Evolutionary conservation across 2,113 vertebrate genomes (phyloP).

Genomic region (Arothron firmamentum): DNA sequence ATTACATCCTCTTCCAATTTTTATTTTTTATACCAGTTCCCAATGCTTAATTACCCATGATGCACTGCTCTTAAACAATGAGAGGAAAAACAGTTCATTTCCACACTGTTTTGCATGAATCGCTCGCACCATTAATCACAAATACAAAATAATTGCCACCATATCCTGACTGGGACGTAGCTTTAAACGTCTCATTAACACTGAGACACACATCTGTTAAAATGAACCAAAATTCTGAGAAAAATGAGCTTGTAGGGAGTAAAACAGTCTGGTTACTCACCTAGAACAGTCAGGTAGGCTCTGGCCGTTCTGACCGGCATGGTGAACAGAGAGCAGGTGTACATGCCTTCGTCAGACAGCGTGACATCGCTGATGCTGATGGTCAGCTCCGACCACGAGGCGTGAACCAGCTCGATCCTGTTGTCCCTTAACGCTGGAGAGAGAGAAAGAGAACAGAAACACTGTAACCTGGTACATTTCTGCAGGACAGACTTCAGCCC

Average conservation of each 20-base stretch:
- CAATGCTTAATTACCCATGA: too few relatives aligned
- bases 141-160: slow-evolving; percentile 43
- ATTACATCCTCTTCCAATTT: too few relatives aligned
- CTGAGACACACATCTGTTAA: slow-evolving; percentile 67
- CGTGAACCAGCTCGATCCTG: slow-evolving; percentile 91
- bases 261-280: slow-evolving; percentile 73
- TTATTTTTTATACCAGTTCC: too few relatives aligned
- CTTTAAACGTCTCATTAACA: slow-evolving; percentile 63
- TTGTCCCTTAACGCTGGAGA: slow-evolving; percentile 91
- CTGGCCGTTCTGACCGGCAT: slow-evolving; percentile 98
- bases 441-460: slow-evolving; percentile 10
- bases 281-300: slow-evolving; percentile 93
- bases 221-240: slow-evolving; percentile 55
- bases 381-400: slow-evolving; percentile 91
- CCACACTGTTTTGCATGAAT: slow-evolving; percentile 28
- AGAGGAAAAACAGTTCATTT: slow-evolving; percentile 35
- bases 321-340: slow-evolving; percentile 98
- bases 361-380: slow-evolving; percentile 93
- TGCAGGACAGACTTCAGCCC: too few relatives aligned
- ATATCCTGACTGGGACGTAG: slow-evolving; percentile 57
- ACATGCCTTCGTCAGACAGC: slow-evolving; percentile 91
- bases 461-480: not conserved
- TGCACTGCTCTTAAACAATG: slow-evolving; percentile 7
- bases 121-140: slow-evolving; percentile 8
- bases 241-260: not conserved